Base-by-base conservation (phyloP, 2,113 vertebrate species). In the Chunga burmeisteri region DNA sequence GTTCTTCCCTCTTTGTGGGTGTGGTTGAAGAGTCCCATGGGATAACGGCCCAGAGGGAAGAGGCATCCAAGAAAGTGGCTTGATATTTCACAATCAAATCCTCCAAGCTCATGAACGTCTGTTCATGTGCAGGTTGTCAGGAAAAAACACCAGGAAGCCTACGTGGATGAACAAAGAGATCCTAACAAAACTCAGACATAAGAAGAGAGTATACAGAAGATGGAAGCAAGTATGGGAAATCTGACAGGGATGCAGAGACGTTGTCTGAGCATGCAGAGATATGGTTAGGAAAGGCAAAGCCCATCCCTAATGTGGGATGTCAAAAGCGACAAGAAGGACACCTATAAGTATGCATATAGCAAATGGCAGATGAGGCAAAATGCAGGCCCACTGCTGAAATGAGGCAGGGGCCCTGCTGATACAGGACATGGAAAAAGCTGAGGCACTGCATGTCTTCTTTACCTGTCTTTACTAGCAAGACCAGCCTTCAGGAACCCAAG, bases 391-490 rank as follows among this genome's bases (percentile, higher is more conserved):
- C 27, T 71, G 19, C 11, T 55, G 21, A 81, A 80, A 80, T 16
- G 8, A 8, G 11, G 2, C 13, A 42, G 19, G 8, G 6, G 8
- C 1, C 7, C 2, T 77, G 34, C 6, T 85, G 16, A 56, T 10
- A 49, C 7, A 72, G 42, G 21, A 52, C 2, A 26, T 22, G 16
- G 30, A 49, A 80, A 74, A 44, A 3, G 4, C 15, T 70, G 26
- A 75, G 13, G 23, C 56, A 49, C 25, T 25, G 27, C 40, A 80
- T 27, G 5, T 46, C 5, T n/a, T 32, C 61, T 70, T 83, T 14
- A 1, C 2, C 4, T 87, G 49, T 50, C 19, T 14, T 66, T 85
- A 49, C 11, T 19, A 82, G 20, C 16, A 56, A 47, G 11, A 67
- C 26, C 16, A 32, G 1, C 3, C 13, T 44, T 68, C 20, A 78